Base-by-base conservation (phyloP, 2,888 invertebrate species). In the Scaptomyza reducta region DNA sequence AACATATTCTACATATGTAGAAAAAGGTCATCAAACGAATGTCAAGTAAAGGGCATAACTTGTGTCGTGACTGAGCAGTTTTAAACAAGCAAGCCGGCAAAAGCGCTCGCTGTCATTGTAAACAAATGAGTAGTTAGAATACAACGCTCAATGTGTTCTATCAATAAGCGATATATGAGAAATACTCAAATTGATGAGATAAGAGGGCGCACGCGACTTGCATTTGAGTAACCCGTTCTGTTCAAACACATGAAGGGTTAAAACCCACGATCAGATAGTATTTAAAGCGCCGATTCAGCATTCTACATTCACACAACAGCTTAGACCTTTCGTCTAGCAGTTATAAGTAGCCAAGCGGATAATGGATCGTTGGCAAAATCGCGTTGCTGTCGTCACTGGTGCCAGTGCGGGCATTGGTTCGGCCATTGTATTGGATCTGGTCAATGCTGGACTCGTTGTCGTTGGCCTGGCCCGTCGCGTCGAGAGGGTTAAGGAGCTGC, bases 361-460 rank as follows among this genome's bases (percentile, higher is more conserved):
- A 9, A 93, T 94, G 93, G 93, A 95, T 18, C 93, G 94, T 49
- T 94, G 94, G 94, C 79, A 85, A 6, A 94, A 93, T 68, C 93
- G 93, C 77, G 93, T 94, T 0, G 94, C 94, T 0, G 92, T 95
- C 14, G 94, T 95, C 50, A 94, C 94, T 0, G 95, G 95, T 2
- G 94, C 94, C 10, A 94, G 94, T 87, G 92, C 93, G 0, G 95
- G 94, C 4, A 94, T 95, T 57, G 95, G 94, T 14, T 92, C 92
- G 2, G 92, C 92, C 6, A 91, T 93, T 45, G 90, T 90, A 6
- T 79, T 89, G 68, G 91, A 92, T 57, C 88, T 94, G 33, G 91
- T 92, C 1, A 88, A 91, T 44, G 89, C 91, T 7, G 94, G 94
- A 0, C 72, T 94, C 59, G 91, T 91, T 55, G 94, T 94, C 0